These are phyloP conservation scores for Chaenocephalus aceratus DNA, from an alignment of 2,113 vertebrate species.

Conservation along the genomic window DNA sequence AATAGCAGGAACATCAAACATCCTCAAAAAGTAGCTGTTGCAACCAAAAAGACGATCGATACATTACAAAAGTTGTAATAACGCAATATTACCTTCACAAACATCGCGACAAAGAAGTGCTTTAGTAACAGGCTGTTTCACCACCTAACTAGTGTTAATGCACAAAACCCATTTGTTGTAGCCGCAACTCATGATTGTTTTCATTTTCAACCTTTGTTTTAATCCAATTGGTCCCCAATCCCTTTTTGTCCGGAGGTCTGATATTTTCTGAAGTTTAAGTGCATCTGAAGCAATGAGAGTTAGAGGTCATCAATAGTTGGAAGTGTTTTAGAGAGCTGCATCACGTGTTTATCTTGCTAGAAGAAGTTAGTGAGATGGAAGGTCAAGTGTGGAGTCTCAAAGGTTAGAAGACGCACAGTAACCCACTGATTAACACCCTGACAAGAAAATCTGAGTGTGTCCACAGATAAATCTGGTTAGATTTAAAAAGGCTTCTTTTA, in stretches of 20 bases:
- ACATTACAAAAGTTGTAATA: background rate
- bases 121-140: background rate
- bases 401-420: no score
- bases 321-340: background rate
- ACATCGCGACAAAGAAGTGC: constrained; percentile 10
- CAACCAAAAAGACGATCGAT: background rate
- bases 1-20: constrained; percentile 13
- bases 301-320: background rate
- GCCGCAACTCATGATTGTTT: background rate
- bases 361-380: background rate
- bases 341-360: background rate
- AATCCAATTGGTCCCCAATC: no score
- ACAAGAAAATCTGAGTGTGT: no score
- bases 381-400: background rate
- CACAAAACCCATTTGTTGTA: background rate
- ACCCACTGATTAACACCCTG: no score
- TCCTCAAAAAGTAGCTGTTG: background rate
- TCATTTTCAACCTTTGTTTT: background rate
- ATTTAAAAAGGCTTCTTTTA: background rate
- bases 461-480: no score
- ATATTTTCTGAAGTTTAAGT: no score
- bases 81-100: constrained; percentile 11
- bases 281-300: background rate
- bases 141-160: background rate
- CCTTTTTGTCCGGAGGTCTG: no score